phyloP scores from a whole-genome alignment of 2,113 vertebrate genomes.

The Psammodynastes pulverulentus region DNA sequence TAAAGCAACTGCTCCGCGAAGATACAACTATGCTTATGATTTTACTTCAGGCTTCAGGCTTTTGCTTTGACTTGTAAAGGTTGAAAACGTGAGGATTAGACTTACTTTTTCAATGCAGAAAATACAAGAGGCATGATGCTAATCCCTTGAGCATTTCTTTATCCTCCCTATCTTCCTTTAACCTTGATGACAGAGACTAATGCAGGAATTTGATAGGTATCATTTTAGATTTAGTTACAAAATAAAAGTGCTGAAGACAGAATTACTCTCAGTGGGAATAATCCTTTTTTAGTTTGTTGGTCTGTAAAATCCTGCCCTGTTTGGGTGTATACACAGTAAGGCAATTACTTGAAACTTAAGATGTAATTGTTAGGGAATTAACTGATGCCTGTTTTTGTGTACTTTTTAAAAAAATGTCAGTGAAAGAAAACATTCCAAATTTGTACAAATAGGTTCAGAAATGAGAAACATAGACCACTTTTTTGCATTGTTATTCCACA shows the following conservation, averaged over 20 bases:
- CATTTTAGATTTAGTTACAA: conserved; percentile 28
- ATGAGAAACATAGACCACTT: neutral
- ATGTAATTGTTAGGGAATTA: conserved; percentile 25
- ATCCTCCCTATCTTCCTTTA: conserved; percentile 37
- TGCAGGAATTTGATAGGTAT: conserved; percentile 24
- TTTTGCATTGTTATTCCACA: neutral
- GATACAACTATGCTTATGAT: neutral
- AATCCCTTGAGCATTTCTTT: conserved; percentile 14
- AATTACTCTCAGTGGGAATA: conserved; percentile 40
- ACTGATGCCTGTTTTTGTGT: neutral
- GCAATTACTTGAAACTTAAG: conserved; percentile 38
- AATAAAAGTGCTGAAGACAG: conserved; percentile 35
- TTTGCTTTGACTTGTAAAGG: neutral
- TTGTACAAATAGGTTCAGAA: neutral
- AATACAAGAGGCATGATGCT: neutral
- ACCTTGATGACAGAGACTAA: conserved; percentile 23
- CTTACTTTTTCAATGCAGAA: conserved; percentile 6
- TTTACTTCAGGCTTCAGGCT: neutral
- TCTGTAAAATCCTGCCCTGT: conserved; percentile 34
- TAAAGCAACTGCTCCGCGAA: neutral
- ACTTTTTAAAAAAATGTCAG: neutral
- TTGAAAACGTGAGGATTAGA: neutral
- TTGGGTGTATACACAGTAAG: conserved; percentile 12
- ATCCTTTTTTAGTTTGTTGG: conserved; percentile 39
- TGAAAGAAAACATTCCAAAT: neutral